These are phyloP conservation scores for Gallinago stenura DNA, from an alignment of 2,797 vertebrate species.

Conservation along the genomic window DNA sequence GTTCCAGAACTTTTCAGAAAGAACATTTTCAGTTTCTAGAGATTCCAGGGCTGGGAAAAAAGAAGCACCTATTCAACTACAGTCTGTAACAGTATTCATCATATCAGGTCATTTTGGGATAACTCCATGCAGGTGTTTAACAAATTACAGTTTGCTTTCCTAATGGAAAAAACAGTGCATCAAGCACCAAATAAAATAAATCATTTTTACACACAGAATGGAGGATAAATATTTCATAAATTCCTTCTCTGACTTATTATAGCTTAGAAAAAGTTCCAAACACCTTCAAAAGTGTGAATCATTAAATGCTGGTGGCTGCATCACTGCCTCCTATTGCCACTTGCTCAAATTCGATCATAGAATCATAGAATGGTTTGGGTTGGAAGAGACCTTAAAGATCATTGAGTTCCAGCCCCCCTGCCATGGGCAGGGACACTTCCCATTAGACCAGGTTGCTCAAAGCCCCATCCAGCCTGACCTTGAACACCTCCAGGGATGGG, in stretches of 20 bases:
- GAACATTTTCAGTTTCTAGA: background rate
- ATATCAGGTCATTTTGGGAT: background rate
- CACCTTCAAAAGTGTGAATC: background rate
- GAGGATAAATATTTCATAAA: background rate
- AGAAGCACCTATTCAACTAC: background rate
- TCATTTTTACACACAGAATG: background rate
- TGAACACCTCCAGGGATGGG: too few species aligned
- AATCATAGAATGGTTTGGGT: too few species aligned
- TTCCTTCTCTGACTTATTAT: background rate
- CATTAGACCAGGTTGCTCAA: too few species aligned
- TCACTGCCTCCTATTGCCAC: background rate
- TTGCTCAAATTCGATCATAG: background rate
- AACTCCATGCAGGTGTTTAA: background rate
- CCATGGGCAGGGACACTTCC: too few species aligned
- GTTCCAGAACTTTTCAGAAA: conserved; percentile 7
- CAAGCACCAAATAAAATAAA: background rate
- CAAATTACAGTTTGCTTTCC: background rate
- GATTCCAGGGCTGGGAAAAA: background rate
- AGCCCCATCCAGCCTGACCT: too few species aligned
- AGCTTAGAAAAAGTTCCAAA: background rate
- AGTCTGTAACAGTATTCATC: background rate
- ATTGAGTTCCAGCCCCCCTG: too few species aligned
- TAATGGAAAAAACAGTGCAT: background rate
- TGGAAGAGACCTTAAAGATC: too few species aligned
- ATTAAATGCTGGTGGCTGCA: background rate